Percentiles rank a stretch among this genome's conserved stretches.
Evolutionary conservation across 2,113 vertebrate species (phyloP).

Genomic region (Elachura formosa): DNA sequence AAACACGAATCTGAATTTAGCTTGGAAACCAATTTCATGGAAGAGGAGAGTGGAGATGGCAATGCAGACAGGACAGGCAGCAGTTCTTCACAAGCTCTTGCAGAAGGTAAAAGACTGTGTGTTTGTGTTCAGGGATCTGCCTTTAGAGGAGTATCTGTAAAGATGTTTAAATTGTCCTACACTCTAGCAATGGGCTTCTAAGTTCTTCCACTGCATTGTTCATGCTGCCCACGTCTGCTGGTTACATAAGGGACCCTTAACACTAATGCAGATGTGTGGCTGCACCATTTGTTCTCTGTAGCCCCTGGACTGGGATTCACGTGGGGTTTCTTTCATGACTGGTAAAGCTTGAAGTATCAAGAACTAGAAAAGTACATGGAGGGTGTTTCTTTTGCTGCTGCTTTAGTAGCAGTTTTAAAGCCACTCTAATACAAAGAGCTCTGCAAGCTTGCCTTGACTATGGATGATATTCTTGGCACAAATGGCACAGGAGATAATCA

Average conservation of each 20-base stretch:
- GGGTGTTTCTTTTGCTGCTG: background rate
- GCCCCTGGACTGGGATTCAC: background rate
- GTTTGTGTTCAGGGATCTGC: background rate
- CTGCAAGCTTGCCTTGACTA: background rate
- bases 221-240: background rate
- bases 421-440: background rate
- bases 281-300: background rate
- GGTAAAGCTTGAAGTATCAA: background rate
- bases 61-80: background rate
- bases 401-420: background rate
- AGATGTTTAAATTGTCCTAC: background rate
- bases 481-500: background rate
- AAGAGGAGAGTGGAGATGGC: constrained; percentile 54
- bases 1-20: constrained; percentile 88
- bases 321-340: background rate
- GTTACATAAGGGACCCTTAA: background rate
- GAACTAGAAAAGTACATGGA: background rate
- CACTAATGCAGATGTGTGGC: background rate
- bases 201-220: background rate
- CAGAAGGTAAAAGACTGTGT: constrained; percentile 57
- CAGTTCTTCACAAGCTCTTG: background rate
- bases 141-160: background rate
- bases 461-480: background rate
- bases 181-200: background rate
- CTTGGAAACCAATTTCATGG: constrained; percentile 87